Conservation (phyloP, 1,140 invertebrate genomes). For the Asobara japonica region DNA sequence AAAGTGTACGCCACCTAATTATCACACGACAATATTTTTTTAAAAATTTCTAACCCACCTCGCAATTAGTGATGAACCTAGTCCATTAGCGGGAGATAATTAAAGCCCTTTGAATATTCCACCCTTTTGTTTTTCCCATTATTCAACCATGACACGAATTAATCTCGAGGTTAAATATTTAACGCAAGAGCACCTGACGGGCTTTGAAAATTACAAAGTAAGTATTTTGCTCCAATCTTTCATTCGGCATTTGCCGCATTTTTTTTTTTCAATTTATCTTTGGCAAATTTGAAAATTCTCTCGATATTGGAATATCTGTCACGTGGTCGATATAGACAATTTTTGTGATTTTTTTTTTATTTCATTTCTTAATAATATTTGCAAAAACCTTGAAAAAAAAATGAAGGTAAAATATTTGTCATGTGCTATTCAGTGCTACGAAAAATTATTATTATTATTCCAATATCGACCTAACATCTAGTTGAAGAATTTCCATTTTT, state of each 20-base stretch:
- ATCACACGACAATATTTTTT: background rate
- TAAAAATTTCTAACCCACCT: conserved; percentile 2
- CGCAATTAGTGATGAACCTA: conserved; percentile 27
- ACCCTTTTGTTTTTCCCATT: background rate
- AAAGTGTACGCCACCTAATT: background rate
- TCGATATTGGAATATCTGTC: no score
- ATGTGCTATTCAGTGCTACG: no score
- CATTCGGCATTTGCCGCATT: conserved; percentile 29
- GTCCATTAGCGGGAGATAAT: conserved; percentile 23
- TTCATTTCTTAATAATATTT: no score
- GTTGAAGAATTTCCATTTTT: background rate
- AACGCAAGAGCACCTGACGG: conserved; percentile 80
- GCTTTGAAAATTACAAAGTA: conserved; percentile 95
- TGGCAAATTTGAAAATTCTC: no score
- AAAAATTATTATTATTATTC: no score
- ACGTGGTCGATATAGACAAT: no score
- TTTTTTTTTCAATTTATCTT: no score
- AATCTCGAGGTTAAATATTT: conserved; percentile 78
- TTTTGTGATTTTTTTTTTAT: no score
- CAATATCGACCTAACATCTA: background rate
- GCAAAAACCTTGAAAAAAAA: no score
- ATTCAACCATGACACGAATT: conserved; percentile 50
- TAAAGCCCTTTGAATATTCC: conserved; percentile 10
- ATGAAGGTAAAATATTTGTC: no score
- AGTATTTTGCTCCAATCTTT: no score